A percentile compares a stretch with the other conserved stretches of the same genome.
Conservation (phyloP, 2,888 invertebrate species). For the Gibbula magus region DNA sequence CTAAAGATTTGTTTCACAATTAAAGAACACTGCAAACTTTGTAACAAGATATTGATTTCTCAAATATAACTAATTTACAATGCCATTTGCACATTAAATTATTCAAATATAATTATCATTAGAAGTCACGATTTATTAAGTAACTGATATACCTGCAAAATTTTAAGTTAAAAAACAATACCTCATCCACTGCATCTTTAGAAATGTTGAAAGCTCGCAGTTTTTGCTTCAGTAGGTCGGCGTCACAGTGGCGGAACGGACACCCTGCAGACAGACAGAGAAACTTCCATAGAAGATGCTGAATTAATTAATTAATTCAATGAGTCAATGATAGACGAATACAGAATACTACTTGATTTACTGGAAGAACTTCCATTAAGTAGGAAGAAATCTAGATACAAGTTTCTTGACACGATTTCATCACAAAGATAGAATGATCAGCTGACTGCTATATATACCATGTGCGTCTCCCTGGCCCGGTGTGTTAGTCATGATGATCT, state of each 20-base stretch:
- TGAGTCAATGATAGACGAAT: not conserved
- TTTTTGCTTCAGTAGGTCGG: conserved; percentile 83
- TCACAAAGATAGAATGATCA: not conserved
- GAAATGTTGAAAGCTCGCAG: conserved; percentile 77
- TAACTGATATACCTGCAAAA: no score
- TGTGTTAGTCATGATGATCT: conserved; percentile 84
- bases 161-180: conserved; percentile 36
- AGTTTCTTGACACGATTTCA: not conserved
- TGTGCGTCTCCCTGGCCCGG: conserved; percentile 88
- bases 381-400: not conserved
- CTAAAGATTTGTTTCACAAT: no score
- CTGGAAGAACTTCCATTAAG: not conserved
- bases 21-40: no score
- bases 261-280: conserved; percentile 79
- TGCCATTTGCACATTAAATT: no score
- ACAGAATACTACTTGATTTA: not conserved
- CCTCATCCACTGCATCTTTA: conserved; percentile 67
- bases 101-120: no score
- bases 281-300: not conserved
- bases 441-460: conserved; percentile 74
- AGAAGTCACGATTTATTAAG: no score
- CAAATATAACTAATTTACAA: no score
- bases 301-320: not conserved
- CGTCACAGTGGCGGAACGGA: conserved; percentile 90
- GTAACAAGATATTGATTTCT: no score